Conservation (phyloP, 2,113 vertebrate species). For the Callionymus lyra region DNA sequence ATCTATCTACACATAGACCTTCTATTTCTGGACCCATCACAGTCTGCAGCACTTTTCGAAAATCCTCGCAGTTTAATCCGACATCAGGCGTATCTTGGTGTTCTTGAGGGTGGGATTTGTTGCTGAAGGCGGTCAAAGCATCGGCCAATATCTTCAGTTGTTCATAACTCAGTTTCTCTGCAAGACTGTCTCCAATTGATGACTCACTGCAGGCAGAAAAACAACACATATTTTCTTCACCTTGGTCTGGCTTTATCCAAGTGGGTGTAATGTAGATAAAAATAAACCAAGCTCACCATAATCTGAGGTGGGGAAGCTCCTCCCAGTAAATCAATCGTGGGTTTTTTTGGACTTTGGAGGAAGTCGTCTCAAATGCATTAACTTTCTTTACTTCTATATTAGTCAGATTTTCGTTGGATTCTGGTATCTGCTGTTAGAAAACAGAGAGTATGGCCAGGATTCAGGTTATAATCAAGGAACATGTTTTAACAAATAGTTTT, state of each 20-base stretch:
- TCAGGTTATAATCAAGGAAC: no score
- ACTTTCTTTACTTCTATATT: no score
- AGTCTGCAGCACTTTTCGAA: slow-evolving; percentile 31
- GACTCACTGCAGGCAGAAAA: slow-evolving; percentile 21
- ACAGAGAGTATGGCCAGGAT: no score
- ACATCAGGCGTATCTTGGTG: no score
- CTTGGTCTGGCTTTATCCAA: background rate
- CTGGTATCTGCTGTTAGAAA: no score
- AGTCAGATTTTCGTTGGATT: no score
- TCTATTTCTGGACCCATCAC: slow-evolving; percentile 24
- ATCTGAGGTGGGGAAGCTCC: slow-evolving; percentile 42
- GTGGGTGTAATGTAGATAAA: background rate
- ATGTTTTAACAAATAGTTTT: no score
- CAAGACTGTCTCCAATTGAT: slow-evolving; percentile 19
- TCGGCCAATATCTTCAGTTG: slow-evolving; percentile 40
- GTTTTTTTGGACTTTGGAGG: slow-evolving; percentile 2
- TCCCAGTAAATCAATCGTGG: slow-evolving; percentile 48
- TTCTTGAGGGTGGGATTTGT: no score
- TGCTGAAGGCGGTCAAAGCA: slow-evolving; percentile 20
- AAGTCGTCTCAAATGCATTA: no score
- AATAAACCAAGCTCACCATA: slow-evolving; percentile 41
- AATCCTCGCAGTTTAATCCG: slow-evolving; percentile 23
- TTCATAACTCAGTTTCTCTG: slow-evolving; percentile 32
- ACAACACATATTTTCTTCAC: background rate
- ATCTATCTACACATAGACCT: slow-evolving; percentile 31